Base-by-base conservation (phyloP, 2,888 invertebrate species). In the Ichneumoninae sp. region DNA sequence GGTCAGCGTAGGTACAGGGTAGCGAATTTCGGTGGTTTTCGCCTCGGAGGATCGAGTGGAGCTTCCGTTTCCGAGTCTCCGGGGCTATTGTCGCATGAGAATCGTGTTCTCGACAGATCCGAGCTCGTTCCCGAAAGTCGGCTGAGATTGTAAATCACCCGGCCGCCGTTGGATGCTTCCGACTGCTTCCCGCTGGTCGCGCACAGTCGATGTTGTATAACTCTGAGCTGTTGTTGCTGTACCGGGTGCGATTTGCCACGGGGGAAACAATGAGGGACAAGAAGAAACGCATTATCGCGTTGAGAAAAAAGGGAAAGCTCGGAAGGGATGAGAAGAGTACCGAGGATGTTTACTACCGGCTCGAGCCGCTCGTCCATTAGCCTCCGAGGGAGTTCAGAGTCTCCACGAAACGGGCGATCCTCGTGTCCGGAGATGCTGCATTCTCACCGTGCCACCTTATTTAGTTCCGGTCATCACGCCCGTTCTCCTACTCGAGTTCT, bases 61-160 rank as follows among this genome's bases (percentile, higher is more conserved):
- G 86, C 88, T 88, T 85, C 88, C 89, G 88, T 89, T 88, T 80
- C 44, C 50, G 66, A 22, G 71, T 44, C 44, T 33, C 57, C 54
- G 70, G 33, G 6, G 63, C 16, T 52, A 82, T 79, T 81, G 70
- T 84, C 75, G 69, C 60, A 50, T 50, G 66, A 75, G 82, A 63
- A 68, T 79, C 66, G 78, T 8, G 40, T 40, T 13, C 60, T 71
- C 13, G 30, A 16, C 16, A n/a, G 47, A 13, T 69, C 73, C 16
- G 10, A 68, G 66, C 71, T 63, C 47, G 68, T 82, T 80, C 74
- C 60, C 86, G 3, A 16, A 33, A 30, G 50, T 71, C 10, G 44
- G 36, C 52, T 7, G 16, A 76, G 77, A 83, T 76, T 70, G 83
- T 86, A 86, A 86, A 86, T 86, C 83, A 85, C 74, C 50, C 50